These are phyloP conservation scores for Melanogrammus aeglefinus DNA, from an alignment of 2,797 vertebrate species.

Conservation along the genomic window DNA sequence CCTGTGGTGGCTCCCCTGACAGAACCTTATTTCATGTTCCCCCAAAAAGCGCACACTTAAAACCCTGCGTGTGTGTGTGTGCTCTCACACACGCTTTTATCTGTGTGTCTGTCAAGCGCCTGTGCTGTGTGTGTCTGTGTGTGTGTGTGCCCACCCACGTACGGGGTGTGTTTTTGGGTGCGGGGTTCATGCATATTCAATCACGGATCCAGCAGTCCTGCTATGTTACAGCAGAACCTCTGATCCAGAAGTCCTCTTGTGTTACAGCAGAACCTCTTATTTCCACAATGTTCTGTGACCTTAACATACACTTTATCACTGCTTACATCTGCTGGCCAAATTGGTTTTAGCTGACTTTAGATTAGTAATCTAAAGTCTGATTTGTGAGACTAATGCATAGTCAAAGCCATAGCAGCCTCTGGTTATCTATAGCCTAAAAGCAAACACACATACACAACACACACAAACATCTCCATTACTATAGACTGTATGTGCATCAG, in stretches of 20 bases:
- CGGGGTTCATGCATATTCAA: constrained; percentile 67
- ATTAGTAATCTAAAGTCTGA: no score
- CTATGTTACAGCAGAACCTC: no score
- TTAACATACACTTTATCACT: no score
- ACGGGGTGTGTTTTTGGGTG: not conserved
- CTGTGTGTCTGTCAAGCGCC: not conserved
- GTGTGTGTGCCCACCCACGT: not conserved
- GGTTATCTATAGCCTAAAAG: constrained; percentile 56
- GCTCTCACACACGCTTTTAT: not conserved
- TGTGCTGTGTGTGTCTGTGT: constrained; percentile 7
- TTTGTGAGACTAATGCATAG: no score
- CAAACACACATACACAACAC: not conserved
- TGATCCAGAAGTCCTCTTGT: no score
- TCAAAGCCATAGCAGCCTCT: constrained; percentile 51
- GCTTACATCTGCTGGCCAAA: no score
- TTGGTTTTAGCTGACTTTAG: no score
- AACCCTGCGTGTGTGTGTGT: not conserved
- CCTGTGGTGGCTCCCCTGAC: constrained; percentile 64
- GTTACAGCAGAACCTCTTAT: constrained; percentile 54
- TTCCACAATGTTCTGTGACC: no score
- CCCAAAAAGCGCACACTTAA: constrained; percentile 40
- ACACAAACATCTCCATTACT: constrained; percentile 51
- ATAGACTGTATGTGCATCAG: constrained; percentile 45
- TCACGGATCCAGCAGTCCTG: not conserved
- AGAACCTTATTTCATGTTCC: constrained; percentile 45